Evolutionary conservation across 2,797 vertebrate genomes (phyloP).

Genomic region (Sebastes itinus): DNA sequence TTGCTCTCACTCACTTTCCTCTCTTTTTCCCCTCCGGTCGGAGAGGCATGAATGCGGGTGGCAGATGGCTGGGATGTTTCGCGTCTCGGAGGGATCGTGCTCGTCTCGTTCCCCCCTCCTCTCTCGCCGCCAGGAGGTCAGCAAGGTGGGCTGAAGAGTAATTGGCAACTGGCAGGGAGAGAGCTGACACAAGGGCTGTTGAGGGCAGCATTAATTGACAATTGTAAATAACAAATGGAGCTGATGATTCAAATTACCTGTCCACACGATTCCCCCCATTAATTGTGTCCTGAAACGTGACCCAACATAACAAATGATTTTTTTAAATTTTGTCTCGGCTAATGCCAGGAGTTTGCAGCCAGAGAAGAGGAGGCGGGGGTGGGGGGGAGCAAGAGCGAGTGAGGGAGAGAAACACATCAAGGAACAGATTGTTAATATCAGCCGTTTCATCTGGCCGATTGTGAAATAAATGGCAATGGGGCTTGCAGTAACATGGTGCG

Average conservation of each 20-base stretch:
- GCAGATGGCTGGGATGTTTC: conserved; percentile 83
- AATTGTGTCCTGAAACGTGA: conserved; percentile 83
- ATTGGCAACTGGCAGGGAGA: conserved; percentile 80
- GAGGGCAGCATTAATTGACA: conserved; percentile 81
- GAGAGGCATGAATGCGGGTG: conserved; percentile 60
- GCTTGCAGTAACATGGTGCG: conserved; percentile 86
- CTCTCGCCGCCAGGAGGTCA: conserved; percentile 81
- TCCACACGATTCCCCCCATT: conserved; percentile 80
- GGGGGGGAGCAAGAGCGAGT: conserved; percentile 1
- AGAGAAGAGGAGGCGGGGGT: not conserved
- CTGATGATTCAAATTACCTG: conserved; percentile 82
- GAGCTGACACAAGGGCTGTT: conserved; percentile 73
- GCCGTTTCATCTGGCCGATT: conserved; percentile 86
- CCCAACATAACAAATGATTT: conserved; percentile 78
- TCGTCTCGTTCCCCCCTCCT: conserved; percentile 62
- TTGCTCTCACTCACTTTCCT: conserved; percentile 43
- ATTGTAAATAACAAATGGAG: conserved; percentile 87
- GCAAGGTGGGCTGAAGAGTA: conserved; percentile 85
- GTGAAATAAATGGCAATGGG: conserved; percentile 89
- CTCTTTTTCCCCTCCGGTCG: conserved; percentile 26
- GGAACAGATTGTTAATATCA: conserved; percentile 89
- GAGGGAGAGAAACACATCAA: conserved; percentile 82
- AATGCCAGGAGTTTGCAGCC: conserved; percentile 57
- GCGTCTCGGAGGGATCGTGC: conserved; percentile 75
- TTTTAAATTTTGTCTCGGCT: conserved; percentile 43